Percentiles rank a stretch among this genome's conserved stretches.
Evolutionary conservation across 2,797 vertebrate species (phyloP).

Genomic region (Coccyzus lansbergi): DNA sequence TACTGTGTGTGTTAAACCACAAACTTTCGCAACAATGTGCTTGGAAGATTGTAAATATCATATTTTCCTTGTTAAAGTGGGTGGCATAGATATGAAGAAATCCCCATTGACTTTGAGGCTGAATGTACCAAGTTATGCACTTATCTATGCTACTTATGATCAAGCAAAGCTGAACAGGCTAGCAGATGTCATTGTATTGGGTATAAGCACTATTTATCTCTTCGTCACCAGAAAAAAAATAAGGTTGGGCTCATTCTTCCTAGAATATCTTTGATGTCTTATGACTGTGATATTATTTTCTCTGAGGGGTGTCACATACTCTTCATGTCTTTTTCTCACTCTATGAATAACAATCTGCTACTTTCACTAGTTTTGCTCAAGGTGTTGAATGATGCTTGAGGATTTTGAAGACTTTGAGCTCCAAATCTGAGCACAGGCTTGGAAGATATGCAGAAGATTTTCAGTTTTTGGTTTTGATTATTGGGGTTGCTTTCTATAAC

Average conservation of each 20-base stretch:
- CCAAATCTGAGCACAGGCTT: neutral
- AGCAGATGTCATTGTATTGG: neutral
- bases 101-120: neutral
- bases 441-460: neutral
- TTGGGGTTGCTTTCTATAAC: neutral
- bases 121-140: neutral
- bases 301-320: neutral
- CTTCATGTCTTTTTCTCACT: neutral
- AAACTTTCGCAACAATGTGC: neutral
- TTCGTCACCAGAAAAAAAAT: neutral
- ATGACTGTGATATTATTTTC: neutral
- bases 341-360: neutral
- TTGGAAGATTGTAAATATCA: neutral
- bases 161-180: neutral
- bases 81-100: neutral
- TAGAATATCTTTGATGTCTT: neutral
- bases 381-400: neutral
- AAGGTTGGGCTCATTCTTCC: neutral
- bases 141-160: accelerated
- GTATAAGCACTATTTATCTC: neutral
- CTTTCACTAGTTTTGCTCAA: neutral
- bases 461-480: neutral
- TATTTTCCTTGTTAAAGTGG: neutral
- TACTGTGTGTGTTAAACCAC: neutral
- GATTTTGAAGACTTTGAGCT: neutral